Evolutionary conservation across 1,140 invertebrate species (phyloP), one percentile per base, ranked within the genome.

Genomic region (Probaryconus sp.): DNA sequence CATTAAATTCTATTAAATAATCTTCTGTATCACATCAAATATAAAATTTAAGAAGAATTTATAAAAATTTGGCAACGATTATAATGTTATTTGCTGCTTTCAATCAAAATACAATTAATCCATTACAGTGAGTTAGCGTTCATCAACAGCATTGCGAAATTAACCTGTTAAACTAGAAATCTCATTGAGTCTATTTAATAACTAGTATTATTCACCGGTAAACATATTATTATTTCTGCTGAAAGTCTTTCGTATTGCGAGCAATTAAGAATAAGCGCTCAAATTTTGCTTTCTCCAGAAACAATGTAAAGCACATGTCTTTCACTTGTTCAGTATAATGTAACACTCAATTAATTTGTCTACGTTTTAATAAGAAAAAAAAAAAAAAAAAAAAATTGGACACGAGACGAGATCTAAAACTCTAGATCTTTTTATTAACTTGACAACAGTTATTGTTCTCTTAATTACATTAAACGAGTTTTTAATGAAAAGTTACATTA

Each of bases 141-240:
- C 60, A 61, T 70, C 65, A 70, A 69, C 47, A 40, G 45, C 38
- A 3, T 18, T 10, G 40, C 48, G 20, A 45, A 70, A 69, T 75
- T 69, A 65, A 68, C 65, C 65, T 48, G 65, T 76, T 76, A 69
- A 70, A 76, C 72, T 70, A 76, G 60, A 76, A 76, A 70, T 76
- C 60, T 26, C 47, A 69, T 75, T 75, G 58, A 60, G 31, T 21
- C 53, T 43, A 18, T 65, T 70, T 70, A 76, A 76, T 69, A 58
- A 69, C 60, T 55, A 40, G 38, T 37, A 69, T 64, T 65, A 75
- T 33, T 28, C 24, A 21, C 10, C 42, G 35, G 51, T 69, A 75
- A 69, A 61, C 58, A 60, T 64, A 53, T 55, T 33, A 75, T 75
- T 69, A 69, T 50, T 65, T 60, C 26, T 58, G 50, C 37, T 51